Conservation (phyloP, 2,888 invertebrate genomes). For the Adineta ricciae region DNA sequence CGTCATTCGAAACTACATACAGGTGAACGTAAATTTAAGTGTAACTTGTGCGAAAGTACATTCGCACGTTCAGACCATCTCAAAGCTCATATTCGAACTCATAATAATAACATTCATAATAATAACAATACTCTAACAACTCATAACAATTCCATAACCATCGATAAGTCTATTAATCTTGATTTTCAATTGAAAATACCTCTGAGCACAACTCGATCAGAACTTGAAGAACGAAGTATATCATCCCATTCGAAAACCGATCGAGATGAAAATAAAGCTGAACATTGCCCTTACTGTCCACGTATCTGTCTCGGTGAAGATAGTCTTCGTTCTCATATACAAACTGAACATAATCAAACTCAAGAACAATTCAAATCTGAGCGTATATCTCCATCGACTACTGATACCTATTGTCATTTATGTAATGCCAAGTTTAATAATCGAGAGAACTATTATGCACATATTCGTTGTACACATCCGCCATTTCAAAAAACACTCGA, state of each 20-base stretch:
- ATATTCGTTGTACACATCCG: conserved; percentile 37
- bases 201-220: neutral
- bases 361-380: conserved; percentile 36
- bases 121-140: conserved; percentile 56
- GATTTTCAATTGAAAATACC: neutral
- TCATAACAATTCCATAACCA: conserved; percentile 70
- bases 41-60: conserved; percentile 77
- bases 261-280: neutral
- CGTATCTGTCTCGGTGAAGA: neutral
- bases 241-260: neutral
- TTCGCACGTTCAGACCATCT: conserved; percentile 86
- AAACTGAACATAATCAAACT: conserved; percentile 37
- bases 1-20: conserved; percentile 85
- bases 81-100: conserved; percentile 88
- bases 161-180: neutral
- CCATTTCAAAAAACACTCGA: conserved; percentile 25
- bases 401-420: conserved; percentile 51
- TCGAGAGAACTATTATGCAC: conserved; percentile 40
- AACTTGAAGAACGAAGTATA: neutral
- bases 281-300: conserved; percentile 17
- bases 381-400: neutral
- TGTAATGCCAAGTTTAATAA: conserved; percentile 44
- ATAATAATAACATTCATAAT: conserved; percentile 77
- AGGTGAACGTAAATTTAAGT: conserved; percentile 75
- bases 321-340: neutral